phyloP scores from a whole-genome alignment of 1,140 invertebrate genomes.

The Cydia pomonella region DNA sequence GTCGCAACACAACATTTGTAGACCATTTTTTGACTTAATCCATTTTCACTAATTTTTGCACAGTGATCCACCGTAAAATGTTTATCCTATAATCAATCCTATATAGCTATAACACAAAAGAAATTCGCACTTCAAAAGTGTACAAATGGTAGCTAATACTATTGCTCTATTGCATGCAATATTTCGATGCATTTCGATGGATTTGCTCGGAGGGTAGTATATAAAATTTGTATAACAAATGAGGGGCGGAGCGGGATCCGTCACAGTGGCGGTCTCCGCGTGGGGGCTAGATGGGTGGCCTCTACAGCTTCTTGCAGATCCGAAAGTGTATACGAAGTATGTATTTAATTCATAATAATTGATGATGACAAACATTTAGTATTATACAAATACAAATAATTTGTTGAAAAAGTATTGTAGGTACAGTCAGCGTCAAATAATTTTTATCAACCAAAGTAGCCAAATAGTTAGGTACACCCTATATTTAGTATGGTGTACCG shows the following conservation, averaged over 20 bases:
- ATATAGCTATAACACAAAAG: too few species aligned
- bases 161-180: conserved; percentile 59
- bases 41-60: too few species aligned
- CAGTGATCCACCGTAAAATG: too few species aligned
- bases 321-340: neutral
- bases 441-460: too few species aligned
- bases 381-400: too few species aligned
- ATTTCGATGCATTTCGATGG: conserved; percentile 45
- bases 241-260: conserved; percentile 76
- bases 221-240: conserved; percentile 81
- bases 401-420: too few species aligned
- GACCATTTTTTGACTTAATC: too few species aligned
- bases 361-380: neutral
- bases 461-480: too few species aligned
- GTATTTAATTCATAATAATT: neutral
- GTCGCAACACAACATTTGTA: too few species aligned
- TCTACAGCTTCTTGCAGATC: conserved; percentile 23
- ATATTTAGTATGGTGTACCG: too few species aligned
- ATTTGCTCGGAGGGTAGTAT: conserved; percentile 77
- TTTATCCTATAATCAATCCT: too few species aligned
- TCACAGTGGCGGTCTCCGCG: conserved; percentile 74
- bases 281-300: conserved; percentile 77
- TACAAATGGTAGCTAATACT: conserved; percentile 37
- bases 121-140: conserved; percentile 36
- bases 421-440: too few species aligned